Evolutionary conservation across 2,113 vertebrate genomes (phyloP).

Genomic region (Channa maculata): DNA sequence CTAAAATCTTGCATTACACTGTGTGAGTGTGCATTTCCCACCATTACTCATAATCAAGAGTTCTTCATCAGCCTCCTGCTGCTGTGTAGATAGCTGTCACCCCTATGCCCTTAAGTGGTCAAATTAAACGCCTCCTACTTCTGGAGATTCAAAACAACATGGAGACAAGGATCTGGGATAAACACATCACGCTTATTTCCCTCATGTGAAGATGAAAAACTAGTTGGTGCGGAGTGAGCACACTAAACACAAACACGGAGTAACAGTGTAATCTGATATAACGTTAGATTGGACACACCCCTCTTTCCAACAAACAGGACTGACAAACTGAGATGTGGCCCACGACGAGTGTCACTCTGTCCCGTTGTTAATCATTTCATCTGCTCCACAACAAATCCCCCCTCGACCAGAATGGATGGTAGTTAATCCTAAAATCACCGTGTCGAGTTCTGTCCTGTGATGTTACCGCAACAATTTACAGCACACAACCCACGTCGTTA

Average conservation of each 20-base stretch:
- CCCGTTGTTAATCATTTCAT: slow-evolving; percentile 67
- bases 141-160: slow-evolving; percentile 29
- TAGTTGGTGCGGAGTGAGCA: slow-evolving; percentile 36
- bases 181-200: neutral
- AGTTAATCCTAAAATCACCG: slow-evolving; percentile 78
- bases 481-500: neutral
- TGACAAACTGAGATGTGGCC: slow-evolving; percentile 32
- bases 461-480: slow-evolving; percentile 51
- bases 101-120: slow-evolving; percentile 38
- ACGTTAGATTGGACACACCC: slow-evolving; percentile 63
- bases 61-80: slow-evolving; percentile 16
- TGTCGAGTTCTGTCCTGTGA: slow-evolving; percentile 49
- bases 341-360: slow-evolving; percentile 31
- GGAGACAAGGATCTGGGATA: slow-evolving; percentile 14
- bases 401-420: slow-evolving; percentile 56
- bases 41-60: slow-evolving; percentile 27
- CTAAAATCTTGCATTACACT: neutral
- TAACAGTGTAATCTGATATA: slow-evolving; percentile 63
- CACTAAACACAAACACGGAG: slow-evolving; percentile 52
- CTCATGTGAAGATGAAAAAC: slow-evolving; percentile 44
- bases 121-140: slow-evolving; percentile 36
- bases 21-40: slow-evolving; percentile 2
- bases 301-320: slow-evolving; percentile 49
- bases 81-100: slow-evolving; percentile 27
- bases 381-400: slow-evolving; percentile 64